A percentile compares a stretch with the other conserved stretches of the same genome.
phyloP scores from a whole-genome alignment of 2,888 invertebrate species.

The Biston betularia region DNA sequence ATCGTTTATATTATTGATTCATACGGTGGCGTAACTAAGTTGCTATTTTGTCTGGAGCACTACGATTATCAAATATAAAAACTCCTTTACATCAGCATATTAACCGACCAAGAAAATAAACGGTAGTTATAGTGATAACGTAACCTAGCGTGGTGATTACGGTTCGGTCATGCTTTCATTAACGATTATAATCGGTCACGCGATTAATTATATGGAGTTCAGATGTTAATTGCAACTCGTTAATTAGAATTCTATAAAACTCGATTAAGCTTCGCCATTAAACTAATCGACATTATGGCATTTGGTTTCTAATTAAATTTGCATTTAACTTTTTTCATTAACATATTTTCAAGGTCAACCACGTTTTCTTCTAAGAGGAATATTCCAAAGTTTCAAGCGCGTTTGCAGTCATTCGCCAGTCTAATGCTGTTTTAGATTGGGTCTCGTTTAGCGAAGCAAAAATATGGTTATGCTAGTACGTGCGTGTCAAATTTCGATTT shows the following conservation, averaged over 20 bases:
- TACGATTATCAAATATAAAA: background rate
- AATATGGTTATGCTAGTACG: no score
- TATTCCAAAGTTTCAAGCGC: no score
- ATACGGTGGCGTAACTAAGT: no score
- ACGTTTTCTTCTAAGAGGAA: no score
- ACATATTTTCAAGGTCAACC: background rate
- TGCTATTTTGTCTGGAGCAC: no score
- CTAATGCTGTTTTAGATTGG: no score
- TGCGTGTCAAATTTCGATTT: no score
- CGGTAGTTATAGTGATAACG: slow-evolving; percentile 1
- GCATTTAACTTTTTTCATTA: no score
- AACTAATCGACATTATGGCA: background rate
- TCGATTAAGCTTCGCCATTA: background rate
- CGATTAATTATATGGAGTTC: slow-evolving; percentile 5
- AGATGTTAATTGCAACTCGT: slow-evolving; percentile 42
- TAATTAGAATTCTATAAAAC: background rate
- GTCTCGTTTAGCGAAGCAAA: no score
- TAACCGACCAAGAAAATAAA: slow-evolving; percentile 15
- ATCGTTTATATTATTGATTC: no score
- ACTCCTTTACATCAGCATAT: background rate
- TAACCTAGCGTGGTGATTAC: slow-evolving; percentile 20
- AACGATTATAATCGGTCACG: slow-evolving; percentile 12
- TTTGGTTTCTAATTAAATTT: slow-evolving; percentile 1
- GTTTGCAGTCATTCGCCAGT: no score
- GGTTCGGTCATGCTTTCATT: slow-evolving; percentile 34